Evolutionary conservation across 2,797 vertebrate species (phyloP), one percentile per base, ranked within the genome.

Genomic region (Onychomys leucogaster): DNA sequence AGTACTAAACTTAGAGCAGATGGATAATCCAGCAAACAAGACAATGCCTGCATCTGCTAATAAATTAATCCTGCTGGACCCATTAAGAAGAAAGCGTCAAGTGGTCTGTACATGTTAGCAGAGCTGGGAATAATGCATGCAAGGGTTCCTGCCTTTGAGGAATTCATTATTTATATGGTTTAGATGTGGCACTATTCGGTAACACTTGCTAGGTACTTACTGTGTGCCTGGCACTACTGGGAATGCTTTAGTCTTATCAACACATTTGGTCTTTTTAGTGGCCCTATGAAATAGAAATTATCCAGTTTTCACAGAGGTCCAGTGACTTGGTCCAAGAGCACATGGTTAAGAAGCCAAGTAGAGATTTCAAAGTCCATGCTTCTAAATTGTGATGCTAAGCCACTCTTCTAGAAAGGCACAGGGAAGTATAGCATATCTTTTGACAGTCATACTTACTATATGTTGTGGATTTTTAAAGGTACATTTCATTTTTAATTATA

Each of bases 1-100:
- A 96, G 91, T 77, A 94, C 94, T 96, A 97, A 97, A 97, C 96
- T 95, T 96, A 83, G 84, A 98, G 94, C 97, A 96, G 92, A 96
- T 97, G 97, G 94, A 96, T 89, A 97, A 96, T 95, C 37, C 83
- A 96, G 89, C 29, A 89, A 93, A 92, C 46, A 91, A 94, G 96
- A 95, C 94, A 95, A 95, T 95, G 95, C 86, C 90, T 95, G 43
- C 94, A 82, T 97, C 95, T 97, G 94, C 89, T 97, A 93, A 97
- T 95, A 75, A 94, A 92, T 95, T 94, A 96, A 95, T 96, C 85
- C 67, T 5, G 73, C 77, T 61, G 86, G 97, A 80, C 80, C 57
- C 63, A 95, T 89, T 61, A 85, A 93, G 55, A 43, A 69, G 87
- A 89, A 90, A 65, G 55, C 86, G 57, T 86, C 78, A 11, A 71